These are phyloP conservation scores for Philopotamus ludificatus DNA, from an alignment of 1,140 invertebrate genomes.

Conservation along the genomic window DNA sequence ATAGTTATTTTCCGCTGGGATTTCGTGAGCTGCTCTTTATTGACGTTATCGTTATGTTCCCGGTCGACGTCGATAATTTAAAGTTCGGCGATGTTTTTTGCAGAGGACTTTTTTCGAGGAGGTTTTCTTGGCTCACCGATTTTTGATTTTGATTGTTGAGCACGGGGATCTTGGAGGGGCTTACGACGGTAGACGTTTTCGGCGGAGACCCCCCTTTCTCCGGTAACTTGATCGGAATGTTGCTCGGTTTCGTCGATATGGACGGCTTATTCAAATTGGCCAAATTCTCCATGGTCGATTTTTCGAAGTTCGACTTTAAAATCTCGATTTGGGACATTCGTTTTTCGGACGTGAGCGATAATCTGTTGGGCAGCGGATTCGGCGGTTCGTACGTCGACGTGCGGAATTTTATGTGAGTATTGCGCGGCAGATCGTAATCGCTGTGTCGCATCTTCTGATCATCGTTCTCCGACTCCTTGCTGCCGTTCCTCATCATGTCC, in stretches of 20 bases:
- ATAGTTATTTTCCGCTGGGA: slow-evolving; percentile 52
- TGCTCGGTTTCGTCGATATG: slow-evolving; percentile 52
- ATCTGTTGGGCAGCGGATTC: slow-evolving; percentile 45
- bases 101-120: slow-evolving; percentile 49
- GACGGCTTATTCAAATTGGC: slow-evolving; percentile 43
- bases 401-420: slow-evolving; percentile 59
- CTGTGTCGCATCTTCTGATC: slow-evolving; percentile 55
- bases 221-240: slow-evolving; percentile 51
- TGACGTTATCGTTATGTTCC: slow-evolving; percentile 54
- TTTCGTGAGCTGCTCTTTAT: slow-evolving; percentile 56
- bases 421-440: slow-evolving; percentile 54
- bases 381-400: slow-evolving; percentile 60
- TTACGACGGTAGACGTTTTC: slow-evolving; percentile 39
- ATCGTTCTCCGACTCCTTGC: slow-evolving; percentile 44
- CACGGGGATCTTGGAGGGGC: slow-evolving; percentile 56
- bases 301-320: slow-evolving; percentile 52
- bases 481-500: slow-evolving; percentile 41
- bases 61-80: slow-evolving; percentile 48
- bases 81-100: slow-evolving; percentile 48
- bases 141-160: slow-evolving; percentile 49
- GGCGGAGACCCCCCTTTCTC: slow-evolving; percentile 42
- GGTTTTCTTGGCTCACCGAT: slow-evolving; percentile 54
- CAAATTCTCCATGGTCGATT: slow-evolving; percentile 41
- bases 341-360: slow-evolving; percentile 44
- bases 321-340: slow-evolving; percentile 54